A percentile compares a stretch with the other conserved stretches of the same genome.
These are phyloP conservation scores for Charina bottae DNA, from an alignment of 2,113 vertebrate species.

Conservation along the genomic window DNA sequence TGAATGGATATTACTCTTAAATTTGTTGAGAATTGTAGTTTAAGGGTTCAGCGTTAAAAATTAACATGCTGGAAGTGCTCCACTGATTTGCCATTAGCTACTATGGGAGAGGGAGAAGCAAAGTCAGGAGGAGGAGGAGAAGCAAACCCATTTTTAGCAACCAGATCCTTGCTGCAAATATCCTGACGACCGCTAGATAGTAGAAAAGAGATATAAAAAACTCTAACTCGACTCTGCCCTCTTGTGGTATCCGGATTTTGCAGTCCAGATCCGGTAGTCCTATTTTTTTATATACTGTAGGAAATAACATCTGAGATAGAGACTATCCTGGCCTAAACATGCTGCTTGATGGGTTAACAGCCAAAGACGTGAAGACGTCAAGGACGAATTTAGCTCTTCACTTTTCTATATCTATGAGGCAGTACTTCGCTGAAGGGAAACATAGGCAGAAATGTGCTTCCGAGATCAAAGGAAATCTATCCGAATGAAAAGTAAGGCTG, in stretches of 20 bases:
- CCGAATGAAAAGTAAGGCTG: rapidly evolving
- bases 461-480: conserved; percentile 5
- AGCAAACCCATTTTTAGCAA: neutral
- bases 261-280: neutral
- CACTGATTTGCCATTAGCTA: neutral
- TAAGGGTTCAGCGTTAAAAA: neutral
- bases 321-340: neutral
- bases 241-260: neutral
- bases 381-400: neutral
- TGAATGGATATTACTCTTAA: neutral
- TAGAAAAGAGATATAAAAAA: neutral
- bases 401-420: neutral
- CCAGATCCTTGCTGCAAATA: neutral
- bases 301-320: neutral
- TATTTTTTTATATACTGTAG: neutral
- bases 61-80: neutral
- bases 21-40: neutral
- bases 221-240: neutral
- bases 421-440: neutral
- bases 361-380: neutral
- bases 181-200: neutral
- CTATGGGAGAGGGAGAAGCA: neutral
- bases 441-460: conserved; percentile 11
- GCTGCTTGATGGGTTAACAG: neutral
- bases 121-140: neutral